Evolutionary conservation across 1,140 invertebrate species (phyloP), one percentile per base, ranked within the genome.

Genomic region (Radopholus similis): DNA sequence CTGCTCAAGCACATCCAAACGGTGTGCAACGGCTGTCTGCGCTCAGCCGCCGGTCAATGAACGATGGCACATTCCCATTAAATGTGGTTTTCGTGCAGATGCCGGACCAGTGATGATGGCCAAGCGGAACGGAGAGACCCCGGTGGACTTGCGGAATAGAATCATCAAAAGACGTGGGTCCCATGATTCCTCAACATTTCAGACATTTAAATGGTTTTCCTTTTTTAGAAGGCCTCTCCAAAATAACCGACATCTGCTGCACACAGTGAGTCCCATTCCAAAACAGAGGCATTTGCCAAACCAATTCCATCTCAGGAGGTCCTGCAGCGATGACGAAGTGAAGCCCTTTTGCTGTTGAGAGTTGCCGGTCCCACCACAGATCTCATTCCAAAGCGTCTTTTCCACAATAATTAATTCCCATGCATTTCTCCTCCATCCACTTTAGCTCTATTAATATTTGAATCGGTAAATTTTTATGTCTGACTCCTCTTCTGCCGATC

Each of bases 301-400:
- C n/a, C n/a, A n/a, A n/a, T n/a, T n/a, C n/a, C n/a, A n/a, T n/a
- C n/a, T n/a, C n/a, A n/a, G n/a, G n/a, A n/a, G n/a, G n/a, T n/a
- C 59, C 4, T 62, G 59, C 2, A 40, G 30, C 2, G 59, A 62
- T 26, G 59, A 49, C 0, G 59, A 62, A 21, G 42, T 62, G 37
- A 62, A 62, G 34, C 59, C 59, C 32, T 62, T 28, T 28, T 62
- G 59, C 47, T 62, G 59, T 62, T 62, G 38, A 62, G 23, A 59
- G n/a, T 42, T 42, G n/a, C n/a, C n/a, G n/a, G n/a, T n/a, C n/a
- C n/a, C n/a, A n/a, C n/a, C n/a, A n/a, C n/a, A n/a, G n/a, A n/a
- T n/a, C n/a, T n/a, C n/a, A n/a, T n/a, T n/a, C n/a, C n/a, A n/a
- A n/a, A n/a, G n/a, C n/a, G n/a, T n/a, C n/a, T n/a, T n/a, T n/a